Percentiles rank a stretch among this genome's conserved stretches.
phyloP scores from a whole-genome alignment of 2,113 vertebrate genomes.

The Nipponia nippon region DNA sequence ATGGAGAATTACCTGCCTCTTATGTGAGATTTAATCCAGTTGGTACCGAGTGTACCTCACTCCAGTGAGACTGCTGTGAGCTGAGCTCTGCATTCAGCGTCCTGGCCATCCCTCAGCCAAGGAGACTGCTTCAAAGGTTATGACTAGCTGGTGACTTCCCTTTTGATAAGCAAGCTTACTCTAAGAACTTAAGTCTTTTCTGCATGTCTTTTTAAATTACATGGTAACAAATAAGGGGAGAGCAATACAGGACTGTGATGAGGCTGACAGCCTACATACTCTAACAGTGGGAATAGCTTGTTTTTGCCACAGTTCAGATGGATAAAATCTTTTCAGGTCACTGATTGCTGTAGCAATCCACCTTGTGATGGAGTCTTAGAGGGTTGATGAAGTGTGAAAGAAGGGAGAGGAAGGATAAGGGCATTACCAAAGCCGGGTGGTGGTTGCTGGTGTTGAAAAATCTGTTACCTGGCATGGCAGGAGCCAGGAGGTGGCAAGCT shows the following conservation, averaged over 20 bases:
- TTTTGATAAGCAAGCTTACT: background rate
- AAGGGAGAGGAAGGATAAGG: background rate
- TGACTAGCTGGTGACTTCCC: background rate
- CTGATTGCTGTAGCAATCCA: background rate
- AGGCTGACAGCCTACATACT: background rate
- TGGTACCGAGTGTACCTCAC: rapidly evolving
- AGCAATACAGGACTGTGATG: background rate
- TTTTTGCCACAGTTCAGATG: background rate
- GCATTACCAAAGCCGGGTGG: background rate
- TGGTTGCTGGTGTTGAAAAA: background rate
- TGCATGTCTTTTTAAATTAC: background rate
- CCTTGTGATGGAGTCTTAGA: background rate
- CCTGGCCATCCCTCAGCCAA: background rate
- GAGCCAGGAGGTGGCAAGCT: background rate
- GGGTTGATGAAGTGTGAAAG: background rate
- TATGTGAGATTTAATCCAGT: rapidly evolving
- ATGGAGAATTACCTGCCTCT: background rate
- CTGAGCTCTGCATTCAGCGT: background rate
- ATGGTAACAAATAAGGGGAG: background rate
- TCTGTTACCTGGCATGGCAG: background rate
- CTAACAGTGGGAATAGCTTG: background rate
- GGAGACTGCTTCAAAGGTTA: background rate
- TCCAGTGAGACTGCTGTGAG: background rate
- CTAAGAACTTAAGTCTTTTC: background rate
- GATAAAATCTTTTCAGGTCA: background rate